Percentiles rank a stretch among this genome's conserved stretches.
phyloP scores from a whole-genome alignment of 1,140 invertebrate genomes.

The Neuroterus valhalla region DNA sequence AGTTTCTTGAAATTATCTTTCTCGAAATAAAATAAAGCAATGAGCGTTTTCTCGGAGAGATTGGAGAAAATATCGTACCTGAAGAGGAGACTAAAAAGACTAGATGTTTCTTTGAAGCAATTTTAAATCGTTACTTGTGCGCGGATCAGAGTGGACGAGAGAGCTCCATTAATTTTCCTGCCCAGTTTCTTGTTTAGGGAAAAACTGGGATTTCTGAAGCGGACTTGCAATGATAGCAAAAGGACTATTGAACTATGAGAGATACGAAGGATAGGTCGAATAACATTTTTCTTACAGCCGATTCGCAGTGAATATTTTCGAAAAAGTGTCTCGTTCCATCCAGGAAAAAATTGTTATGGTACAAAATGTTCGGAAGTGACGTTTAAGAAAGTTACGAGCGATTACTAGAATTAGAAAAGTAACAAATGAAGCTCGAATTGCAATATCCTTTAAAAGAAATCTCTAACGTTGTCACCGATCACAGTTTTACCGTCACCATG shows the following conservation, averaged over 20 bases:
- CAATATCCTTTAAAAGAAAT: too few species aligned
- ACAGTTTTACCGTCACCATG: too few species aligned
- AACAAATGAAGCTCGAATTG: too few species aligned
- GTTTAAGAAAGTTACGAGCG: too few species aligned
- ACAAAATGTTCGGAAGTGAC: neutral
- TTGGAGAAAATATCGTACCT: neutral
- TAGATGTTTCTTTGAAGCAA: constrained; percentile 3
- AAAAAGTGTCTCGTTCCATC: neutral
- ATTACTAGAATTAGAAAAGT: too few species aligned
- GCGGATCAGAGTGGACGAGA: neutral
- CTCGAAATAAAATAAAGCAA: constrained; percentile 3
- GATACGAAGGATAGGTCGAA: neutral
- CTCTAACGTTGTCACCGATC: too few species aligned
- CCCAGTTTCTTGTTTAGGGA: neutral
- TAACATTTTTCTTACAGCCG: neutral
- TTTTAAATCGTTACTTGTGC: neutral
- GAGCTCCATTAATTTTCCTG: constrained; percentile 8
- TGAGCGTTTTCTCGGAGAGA: constrained; percentile 2
- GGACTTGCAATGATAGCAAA: neutral
- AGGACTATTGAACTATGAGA: constrained; percentile 9
- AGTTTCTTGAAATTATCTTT: constrained; percentile 22
- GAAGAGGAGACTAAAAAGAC: constrained; percentile 14
- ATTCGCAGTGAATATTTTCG: neutral
- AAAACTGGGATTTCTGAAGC: neutral
- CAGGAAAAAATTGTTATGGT: neutral